These are phyloP conservation scores for Porites lobata DNA, from an alignment of 92 coral and sea anemone species.

Conservation along the genomic window DNA sequence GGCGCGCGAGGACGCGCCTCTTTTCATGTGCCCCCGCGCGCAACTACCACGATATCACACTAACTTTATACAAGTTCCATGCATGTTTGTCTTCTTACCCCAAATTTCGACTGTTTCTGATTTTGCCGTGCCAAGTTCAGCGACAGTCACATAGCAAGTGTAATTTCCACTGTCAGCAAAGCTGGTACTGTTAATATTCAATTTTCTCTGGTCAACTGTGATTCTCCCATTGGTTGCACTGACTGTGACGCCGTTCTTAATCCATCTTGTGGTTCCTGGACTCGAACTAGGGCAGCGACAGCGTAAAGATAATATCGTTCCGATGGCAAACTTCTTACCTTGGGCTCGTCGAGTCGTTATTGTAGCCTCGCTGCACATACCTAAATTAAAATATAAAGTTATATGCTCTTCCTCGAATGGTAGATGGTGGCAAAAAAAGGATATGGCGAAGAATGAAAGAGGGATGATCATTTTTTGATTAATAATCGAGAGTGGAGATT, in stretches of 20 bases:
- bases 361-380: conserved; percentile 54
- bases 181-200: conserved; percentile 57
- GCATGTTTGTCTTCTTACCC: conserved; percentile 3
- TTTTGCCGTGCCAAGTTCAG: conserved; percentile 9
- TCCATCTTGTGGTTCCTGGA: conserved; percentile 71
- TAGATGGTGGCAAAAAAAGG: too few relatives aligned
- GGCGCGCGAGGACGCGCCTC: too few relatives aligned
- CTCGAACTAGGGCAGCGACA: conserved; percentile 63
- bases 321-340: conserved; percentile 23
- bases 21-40: too few relatives aligned
- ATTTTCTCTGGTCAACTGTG: conserved; percentile 48
- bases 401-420: too few relatives aligned
- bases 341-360: conserved; percentile 36
- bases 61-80: too few relatives aligned
- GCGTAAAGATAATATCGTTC: conserved; percentile 23
- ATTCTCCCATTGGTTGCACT: conserved; percentile 36
- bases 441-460: too few relatives aligned
- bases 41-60: too few relatives aligned
- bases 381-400: conserved; percentile 6
- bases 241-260: conserved; percentile 66
- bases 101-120: conserved; percentile 24
- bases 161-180: conserved; percentile 78
- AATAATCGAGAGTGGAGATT: too few relatives aligned
- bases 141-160: conserved; percentile 69
- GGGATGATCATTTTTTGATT: too few relatives aligned